phyloP scores from a whole-genome alignment of 2,113 vertebrate genomes.

The Rhinolophus sinicus region DNA sequence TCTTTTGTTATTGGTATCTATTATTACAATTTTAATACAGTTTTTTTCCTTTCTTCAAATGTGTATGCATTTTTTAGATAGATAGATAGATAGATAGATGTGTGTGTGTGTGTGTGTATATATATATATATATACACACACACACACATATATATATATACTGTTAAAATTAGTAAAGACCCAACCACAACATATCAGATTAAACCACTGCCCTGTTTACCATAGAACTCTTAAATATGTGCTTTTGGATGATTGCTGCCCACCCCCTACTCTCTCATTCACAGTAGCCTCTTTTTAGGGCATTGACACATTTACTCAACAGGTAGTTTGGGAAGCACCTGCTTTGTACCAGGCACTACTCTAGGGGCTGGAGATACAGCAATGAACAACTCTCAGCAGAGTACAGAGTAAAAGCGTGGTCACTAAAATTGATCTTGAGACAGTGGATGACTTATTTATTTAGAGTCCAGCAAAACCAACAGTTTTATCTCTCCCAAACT shows the following conservation, averaged over 20 bases:
- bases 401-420: not conserved
- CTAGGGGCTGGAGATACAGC: not conserved
- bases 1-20: no score
- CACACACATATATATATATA: not conserved
- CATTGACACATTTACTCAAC: not conserved
- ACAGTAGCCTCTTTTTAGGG: not conserved
- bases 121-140: no score
- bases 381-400: not conserved
- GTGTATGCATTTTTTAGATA: no score
- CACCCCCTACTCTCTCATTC: not conserved
- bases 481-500: not conserved
- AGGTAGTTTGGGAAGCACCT: not conserved
- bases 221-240: not conserved
- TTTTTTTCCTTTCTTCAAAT: no score
- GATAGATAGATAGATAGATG: no score
- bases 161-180: not conserved
- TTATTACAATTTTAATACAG: no score
- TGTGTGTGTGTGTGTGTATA: no score
- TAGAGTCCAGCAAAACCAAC: not conserved
- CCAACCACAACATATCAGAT: not conserved
- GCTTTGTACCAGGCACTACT: not conserved
- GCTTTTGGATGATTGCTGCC: not conserved
- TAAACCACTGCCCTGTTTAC: not conserved
- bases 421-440: slow-evolving; percentile 25
- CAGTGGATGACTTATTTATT: not conserved